These are phyloP conservation scores for Hartigia nigra DNA, from an alignment of 2,888 invertebrate species.

Conservation along the genomic window DNA sequence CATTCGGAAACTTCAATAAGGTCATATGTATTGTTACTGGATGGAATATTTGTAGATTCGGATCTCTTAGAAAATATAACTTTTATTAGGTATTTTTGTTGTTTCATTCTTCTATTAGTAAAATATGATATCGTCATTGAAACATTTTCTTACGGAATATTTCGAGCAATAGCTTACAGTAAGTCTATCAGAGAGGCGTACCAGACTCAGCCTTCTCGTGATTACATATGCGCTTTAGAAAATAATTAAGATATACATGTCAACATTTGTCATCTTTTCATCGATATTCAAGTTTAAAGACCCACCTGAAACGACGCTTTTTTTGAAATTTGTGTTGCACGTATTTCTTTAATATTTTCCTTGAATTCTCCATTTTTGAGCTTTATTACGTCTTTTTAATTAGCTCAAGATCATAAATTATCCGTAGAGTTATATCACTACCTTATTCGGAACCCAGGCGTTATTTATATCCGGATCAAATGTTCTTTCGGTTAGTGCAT, in stretches of 20 bases:
- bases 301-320: background rate
- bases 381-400: background rate
- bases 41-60: background rate
- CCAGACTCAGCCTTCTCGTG: background rate
- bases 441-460: background rate
- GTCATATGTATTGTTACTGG: background rate
- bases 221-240: background rate
- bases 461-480: background rate
- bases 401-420: background rate
- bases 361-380: background rate
- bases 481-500: background rate
- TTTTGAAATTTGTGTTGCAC: background rate
- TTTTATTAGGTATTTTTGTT: constrained; percentile 42
- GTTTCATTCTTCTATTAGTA: constrained; percentile 23
- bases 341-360: background rate
- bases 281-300: background rate
- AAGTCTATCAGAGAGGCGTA: background rate
- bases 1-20: background rate
- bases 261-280: background rate
- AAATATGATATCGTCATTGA: constrained; percentile 26
- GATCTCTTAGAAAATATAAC: constrained; percentile 43
- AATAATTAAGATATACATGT: background rate
- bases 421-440: background rate
- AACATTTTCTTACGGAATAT: constrained; percentile 8
- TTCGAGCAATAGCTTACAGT: background rate